These are phyloP conservation scores for Rhizoglyphus robini DNA, from an alignment of 1,140 invertebrate genomes.

Conservation along the genomic window DNA sequence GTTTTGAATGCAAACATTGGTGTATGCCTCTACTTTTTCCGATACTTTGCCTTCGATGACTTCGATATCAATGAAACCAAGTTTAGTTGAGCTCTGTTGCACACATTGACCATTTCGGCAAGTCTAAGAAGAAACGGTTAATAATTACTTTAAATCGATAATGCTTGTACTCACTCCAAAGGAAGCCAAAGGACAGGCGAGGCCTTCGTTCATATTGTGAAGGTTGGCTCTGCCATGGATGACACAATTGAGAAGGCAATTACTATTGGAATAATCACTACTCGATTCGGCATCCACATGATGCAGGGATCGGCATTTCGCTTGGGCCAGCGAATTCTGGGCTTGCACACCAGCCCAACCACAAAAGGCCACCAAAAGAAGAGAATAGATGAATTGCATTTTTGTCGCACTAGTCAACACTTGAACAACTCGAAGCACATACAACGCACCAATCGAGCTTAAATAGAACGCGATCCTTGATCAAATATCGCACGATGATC, in stretches of 20 bases:
- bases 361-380: too few relatives aligned
- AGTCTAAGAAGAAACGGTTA: neutral
- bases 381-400: too few relatives aligned
- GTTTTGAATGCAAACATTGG: neutral
- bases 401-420: too few relatives aligned
- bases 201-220: neutral
- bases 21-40: neutral
- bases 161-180: too few relatives aligned
- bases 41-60: neutral
- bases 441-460: too few relatives aligned
- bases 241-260: neutral
- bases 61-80: conserved; percentile 10
- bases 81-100: neutral
- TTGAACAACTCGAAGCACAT: too few relatives aligned
- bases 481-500: too few relatives aligned
- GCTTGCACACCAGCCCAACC: neutral
- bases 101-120: neutral
- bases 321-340: too few relatives aligned
- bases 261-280: neutral
- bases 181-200: neutral
- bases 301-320: neutral
- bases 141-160: too few relatives aligned
- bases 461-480: too few relatives aligned
- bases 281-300: neutral
- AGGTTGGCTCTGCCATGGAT: neutral